Evolutionary conservation across 2,888 invertebrate species (phyloP).

Genomic region (Melanchra persicariae): DNA sequence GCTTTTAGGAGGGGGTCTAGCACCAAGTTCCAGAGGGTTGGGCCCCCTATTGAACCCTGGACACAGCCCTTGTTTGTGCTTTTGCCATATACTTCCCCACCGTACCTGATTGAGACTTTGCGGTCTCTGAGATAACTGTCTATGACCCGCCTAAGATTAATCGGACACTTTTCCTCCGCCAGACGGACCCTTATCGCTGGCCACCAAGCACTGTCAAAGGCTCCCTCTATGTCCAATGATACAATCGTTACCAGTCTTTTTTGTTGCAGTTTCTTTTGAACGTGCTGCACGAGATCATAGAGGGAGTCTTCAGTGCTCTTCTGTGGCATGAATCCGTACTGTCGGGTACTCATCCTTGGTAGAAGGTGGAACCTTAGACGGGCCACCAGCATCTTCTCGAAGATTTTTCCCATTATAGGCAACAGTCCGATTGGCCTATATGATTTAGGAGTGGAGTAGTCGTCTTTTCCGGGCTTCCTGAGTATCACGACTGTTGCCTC

Average conservation of each 20-base stretch:
- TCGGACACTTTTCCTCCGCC: conserved; percentile 7
- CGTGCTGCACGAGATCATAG: conserved; percentile 6
- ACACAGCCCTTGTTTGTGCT: background rate
- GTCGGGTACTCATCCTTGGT: background rate
- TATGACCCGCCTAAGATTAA: background rate
- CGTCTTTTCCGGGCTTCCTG: background rate
- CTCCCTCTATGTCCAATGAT: conserved; percentile 23
- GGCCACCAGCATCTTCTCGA: background rate
- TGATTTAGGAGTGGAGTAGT: background rate
- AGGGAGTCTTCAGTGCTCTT: background rate
- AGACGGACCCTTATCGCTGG: conserved; percentile 25
- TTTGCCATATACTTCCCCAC: conserved; percentile 7
- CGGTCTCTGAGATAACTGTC: conserved; percentile 10
- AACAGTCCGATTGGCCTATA: conserved; percentile 8
- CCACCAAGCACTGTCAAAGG: conserved; percentile 16
- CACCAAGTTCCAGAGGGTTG: conserved; percentile 9
- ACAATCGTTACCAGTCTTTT: background rate
- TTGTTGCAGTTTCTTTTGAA: background rate
- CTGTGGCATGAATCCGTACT: too few species aligned
- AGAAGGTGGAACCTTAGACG: background rate
- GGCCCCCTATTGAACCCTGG: background rate
- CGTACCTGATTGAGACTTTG: conserved; percentile 17
- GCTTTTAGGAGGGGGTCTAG: background rate
- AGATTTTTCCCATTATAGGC: background rate
- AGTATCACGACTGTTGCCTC: too few species aligned